Evolutionary conservation across 2,797 vertebrate genomes (phyloP).

Genomic region (Dendrocincla fuliginosa): DNA sequence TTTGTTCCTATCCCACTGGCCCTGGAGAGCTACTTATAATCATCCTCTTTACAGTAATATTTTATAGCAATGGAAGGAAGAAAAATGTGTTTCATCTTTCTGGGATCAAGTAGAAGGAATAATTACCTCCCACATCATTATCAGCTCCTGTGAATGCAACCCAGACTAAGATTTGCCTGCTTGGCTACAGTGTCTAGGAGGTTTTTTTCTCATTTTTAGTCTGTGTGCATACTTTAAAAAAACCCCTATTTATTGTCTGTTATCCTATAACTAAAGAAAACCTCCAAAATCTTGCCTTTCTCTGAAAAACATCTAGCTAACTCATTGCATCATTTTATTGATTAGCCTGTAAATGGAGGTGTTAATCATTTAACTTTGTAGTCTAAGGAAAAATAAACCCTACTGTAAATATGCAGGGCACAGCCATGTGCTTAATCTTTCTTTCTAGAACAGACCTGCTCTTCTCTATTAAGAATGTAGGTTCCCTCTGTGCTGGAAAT

Average conservation of each 20-base stretch:
- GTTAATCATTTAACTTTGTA: background rate
- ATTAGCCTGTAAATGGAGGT: background rate
- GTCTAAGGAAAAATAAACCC: background rate
- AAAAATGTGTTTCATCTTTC: background rate
- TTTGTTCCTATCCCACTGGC: background rate
- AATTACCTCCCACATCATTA: slow-evolving; percentile 12
- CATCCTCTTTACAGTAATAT: background rate
- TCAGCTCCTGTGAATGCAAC: background rate
- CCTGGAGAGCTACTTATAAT: background rate
- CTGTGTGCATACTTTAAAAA: background rate
- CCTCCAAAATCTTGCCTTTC: background rate
- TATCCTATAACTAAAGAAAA: background rate
- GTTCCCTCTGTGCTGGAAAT: background rate
- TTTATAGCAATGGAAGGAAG: background rate
- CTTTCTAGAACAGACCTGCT: background rate
- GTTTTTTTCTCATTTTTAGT: background rate
- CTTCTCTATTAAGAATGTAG: background rate
- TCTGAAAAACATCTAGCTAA: background rate
- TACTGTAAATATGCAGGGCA: background rate
- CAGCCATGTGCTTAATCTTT: background rate
- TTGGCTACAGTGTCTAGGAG: background rate
- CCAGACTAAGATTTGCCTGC: background rate
- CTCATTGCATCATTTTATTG: background rate
- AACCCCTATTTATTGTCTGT: background rate
- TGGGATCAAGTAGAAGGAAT: background rate